A percentile compares a stretch with the other conserved stretches of the same genome.
Conservation (phyloP, 2,797 vertebrate genomes). For the Novumbra hubbsi region DNA sequence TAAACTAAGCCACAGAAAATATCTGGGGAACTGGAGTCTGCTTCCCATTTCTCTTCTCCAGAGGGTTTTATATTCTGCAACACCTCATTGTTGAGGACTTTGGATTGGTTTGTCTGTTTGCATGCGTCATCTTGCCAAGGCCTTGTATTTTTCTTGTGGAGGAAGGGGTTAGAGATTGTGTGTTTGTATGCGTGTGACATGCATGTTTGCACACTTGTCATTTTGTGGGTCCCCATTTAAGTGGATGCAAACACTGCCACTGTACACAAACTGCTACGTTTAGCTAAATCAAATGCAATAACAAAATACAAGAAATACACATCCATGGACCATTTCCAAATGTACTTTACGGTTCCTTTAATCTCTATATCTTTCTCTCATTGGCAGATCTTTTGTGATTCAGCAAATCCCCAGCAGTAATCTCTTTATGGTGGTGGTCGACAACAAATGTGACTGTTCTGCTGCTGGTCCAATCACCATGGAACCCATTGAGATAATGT, state of each 20-base stretch:
- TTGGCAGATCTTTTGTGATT: conserved; percentile 94
- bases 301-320: conserved; percentile 15
- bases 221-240: conserved; percentile 2
- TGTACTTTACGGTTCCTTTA: conserved; percentile 34
- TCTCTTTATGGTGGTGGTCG: conserved; percentile 98
- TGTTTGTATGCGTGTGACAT: conserved; percentile 14
- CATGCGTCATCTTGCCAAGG: conserved; percentile 8
- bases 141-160: too few species aligned
- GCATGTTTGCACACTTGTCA: too few species aligned
- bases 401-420: conserved; percentile 99
- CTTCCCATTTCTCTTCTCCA: conserved; percentile 57
- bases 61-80: conserved; percentile 71
- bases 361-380: neutral
- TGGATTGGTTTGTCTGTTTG: conserved; percentile 3
- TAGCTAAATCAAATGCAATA: too few species aligned
- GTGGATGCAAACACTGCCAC: conserved; percentile 44
- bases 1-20: conserved; percentile 52
- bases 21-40: conserved; percentile 52
- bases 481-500: conserved; percentile 96
- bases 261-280: neutral
- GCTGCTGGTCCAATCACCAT: conserved; percentile 86
- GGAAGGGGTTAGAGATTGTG: conserved; percentile 34
- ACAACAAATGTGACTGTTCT: conserved; percentile 92
- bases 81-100: conserved; percentile 62
- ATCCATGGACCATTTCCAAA: conserved; percentile 36